These are phyloP conservation scores for Mythimna pallens DNA, from an alignment of 2,888 invertebrate genomes.

Conservation along the genomic window DNA sequence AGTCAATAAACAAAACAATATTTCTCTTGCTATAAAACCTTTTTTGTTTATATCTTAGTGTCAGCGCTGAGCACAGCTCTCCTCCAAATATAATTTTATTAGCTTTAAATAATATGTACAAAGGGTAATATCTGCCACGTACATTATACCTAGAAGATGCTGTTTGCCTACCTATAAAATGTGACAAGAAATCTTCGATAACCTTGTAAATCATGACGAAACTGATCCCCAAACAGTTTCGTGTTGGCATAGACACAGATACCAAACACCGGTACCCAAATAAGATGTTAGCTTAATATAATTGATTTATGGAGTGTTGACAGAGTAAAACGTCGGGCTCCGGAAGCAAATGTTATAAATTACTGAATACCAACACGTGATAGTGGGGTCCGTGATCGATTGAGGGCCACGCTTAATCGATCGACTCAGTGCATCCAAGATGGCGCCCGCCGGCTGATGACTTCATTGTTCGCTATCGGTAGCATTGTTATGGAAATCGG, in stretches of 20 bases:
- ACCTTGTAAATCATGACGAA: conserved; percentile 24
- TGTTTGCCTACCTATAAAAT: neutral
- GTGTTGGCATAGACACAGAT: conserved; percentile 51
- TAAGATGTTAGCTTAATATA: conserved; percentile 82
- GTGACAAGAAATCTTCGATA: conserved; percentile 5
- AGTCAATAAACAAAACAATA: too few relatives aligned
- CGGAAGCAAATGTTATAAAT: conserved; percentile 88
- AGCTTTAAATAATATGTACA: neutral
- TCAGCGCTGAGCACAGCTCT: too few relatives aligned
- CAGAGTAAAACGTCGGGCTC: conserved; percentile 77
- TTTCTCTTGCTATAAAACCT: neutral
- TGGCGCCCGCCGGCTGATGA: conserved; percentile 73
- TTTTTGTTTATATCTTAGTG: neutral
- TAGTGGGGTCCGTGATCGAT: conserved; percentile 82
- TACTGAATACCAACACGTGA: conserved; percentile 77
- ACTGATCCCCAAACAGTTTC: conserved; percentile 36
- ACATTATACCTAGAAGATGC: neutral
- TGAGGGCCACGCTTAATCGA: conserved; percentile 74
- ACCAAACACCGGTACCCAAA: conserved; percentile 68
- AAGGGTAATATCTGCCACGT: neutral
- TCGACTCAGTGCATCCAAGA: conserved; percentile 76
- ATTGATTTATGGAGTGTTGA: conserved; percentile 89
- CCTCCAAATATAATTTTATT: neutral
- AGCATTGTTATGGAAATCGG: conserved; percentile 67
- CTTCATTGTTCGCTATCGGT: conserved; percentile 75